Evolutionary conservation across 2,113 vertebrate species (phyloP).

Genomic region (Chiloscyllium plagiosum): DNA sequence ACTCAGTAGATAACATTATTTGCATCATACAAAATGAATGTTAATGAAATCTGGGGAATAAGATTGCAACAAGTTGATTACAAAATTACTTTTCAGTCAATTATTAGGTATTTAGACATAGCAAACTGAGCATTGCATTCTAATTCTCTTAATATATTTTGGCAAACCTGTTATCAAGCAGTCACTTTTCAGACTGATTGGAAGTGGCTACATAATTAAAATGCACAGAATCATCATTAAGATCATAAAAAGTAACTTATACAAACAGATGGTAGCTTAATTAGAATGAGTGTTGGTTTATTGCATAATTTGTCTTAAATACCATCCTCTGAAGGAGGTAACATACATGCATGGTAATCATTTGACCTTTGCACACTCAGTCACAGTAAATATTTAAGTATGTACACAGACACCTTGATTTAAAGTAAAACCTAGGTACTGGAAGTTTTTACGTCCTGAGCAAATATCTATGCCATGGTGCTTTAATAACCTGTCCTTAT

Average conservation of each 20-base stretch:
- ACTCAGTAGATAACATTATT: conserved; percentile 36
- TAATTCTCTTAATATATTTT: conserved; percentile 37
- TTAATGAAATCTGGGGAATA: conserved; percentile 38
- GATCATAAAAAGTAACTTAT: conserved; percentile 38
- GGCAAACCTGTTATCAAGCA: conserved; percentile 38
- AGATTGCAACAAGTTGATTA: conserved; percentile 37
- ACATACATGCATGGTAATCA: conserved; percentile 22
- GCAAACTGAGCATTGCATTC: conserved; percentile 32
- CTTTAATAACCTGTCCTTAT: neutral
- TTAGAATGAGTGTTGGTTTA: conserved; percentile 33
- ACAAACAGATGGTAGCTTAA: conserved; percentile 36
- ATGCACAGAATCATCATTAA: conserved; percentile 37
- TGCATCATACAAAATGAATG: conserved; percentile 35
- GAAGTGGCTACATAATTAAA: conserved; percentile 38
- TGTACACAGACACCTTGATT: neutral
- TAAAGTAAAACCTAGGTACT: neutral
- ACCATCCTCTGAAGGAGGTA: conserved; percentile 27
- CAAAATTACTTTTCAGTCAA: conserved; percentile 37
- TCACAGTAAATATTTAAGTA: conserved; percentile 29
- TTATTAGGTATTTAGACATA: conserved; percentile 34
- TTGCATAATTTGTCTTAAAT: conserved; percentile 37
- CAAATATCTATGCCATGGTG: neutral
- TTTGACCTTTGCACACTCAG: conserved; percentile 26
- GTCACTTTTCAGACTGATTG: conserved; percentile 37
- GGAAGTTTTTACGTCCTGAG: neutral